Percentiles rank a stretch among this genome's conserved stretches.
Conservation (phyloP, 2,888 invertebrate genomes). For the Scaptomyza polygonia region DNA sequence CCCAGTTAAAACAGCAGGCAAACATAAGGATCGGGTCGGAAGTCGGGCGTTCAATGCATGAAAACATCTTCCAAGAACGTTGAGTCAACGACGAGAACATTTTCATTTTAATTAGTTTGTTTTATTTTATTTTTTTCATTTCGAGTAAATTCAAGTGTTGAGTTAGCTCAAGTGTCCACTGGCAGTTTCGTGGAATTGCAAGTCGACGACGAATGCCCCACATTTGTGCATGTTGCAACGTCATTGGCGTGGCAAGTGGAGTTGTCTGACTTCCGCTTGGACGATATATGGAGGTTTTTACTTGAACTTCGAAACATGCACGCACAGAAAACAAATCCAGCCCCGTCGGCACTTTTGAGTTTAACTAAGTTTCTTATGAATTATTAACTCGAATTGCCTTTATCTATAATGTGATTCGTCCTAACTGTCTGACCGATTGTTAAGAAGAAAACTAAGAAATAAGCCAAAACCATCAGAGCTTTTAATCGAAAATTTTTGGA, state of each 20-base stretch:
- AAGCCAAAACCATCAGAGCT: too few species aligned
- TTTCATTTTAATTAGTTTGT: conserved; percentile 41
- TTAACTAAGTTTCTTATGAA: neutral
- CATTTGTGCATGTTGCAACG: conserved; percentile 45
- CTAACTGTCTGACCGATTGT: too few species aligned
- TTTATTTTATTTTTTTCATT: conserved; percentile 26
- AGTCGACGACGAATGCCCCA: conserved; percentile 60
- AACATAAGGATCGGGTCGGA: conserved; percentile 22
- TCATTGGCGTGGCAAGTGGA: conserved; percentile 11
- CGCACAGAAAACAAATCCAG: neutral
- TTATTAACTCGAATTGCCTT: neutral
- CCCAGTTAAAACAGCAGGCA: conserved; percentile 16
- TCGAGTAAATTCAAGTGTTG: conserved; percentile 51
- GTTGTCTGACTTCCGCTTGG: conserved; percentile 59
- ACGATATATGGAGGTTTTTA: conserved; percentile 26
- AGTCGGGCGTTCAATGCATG: conserved; percentile 53
- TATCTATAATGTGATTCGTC: too few species aligned
- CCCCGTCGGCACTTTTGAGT: conserved; percentile 27
- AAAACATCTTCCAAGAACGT: conserved; percentile 65
- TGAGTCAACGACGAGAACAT: conserved; percentile 62
- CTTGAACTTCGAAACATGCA: neutral
- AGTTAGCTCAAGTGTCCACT: conserved; percentile 46
- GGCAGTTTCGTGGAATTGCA: conserved; percentile 54
- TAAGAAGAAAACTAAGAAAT: too few species aligned
- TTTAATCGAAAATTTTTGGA: too few species aligned